Evolutionary conservation across 2,113 vertebrate genomes (phyloP), one percentile per base, ranked within the genome.

Genomic region (Dicentrarchus labrax): DNA sequence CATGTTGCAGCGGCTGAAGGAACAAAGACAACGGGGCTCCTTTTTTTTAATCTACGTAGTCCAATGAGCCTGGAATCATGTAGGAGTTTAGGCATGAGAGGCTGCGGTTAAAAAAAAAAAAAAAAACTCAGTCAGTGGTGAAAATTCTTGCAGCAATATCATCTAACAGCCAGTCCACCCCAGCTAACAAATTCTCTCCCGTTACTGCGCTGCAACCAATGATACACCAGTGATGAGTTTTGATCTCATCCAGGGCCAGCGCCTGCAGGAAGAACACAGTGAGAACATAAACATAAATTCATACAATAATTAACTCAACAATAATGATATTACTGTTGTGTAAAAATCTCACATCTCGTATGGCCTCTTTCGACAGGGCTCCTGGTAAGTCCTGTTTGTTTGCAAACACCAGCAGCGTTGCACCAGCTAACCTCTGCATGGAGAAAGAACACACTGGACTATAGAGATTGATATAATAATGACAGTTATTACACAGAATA

Each of bases 321-420:
- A 21, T 0, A 21, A 2, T 8, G 5, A 10, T 9, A n/a, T 53
- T 1, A 8, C 17, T n/a, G 19, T 38, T 8, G 36, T 2, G 1
- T 0, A 4, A 41, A 2, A 15, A 7, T 13, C 65, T 95, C 67
- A 97, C 97, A 95, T 97, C 96, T 36, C 89, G 91, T 61, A 98
- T 97, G 17, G 93, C 96, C 0, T 95, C 96, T 79, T 97, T 96
- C 1, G 95, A 95, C 84, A 98, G 76, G 0, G 97, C 93, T 66
- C 97, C 97, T 0, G 97, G 97, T 66, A 98, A 91, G 69, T 98
- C 97, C 86, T 98, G 97, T 85, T 98, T 98, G 91, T 98, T 98
- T 71, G 97, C 97, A 82, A 98, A 98, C 80, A 98, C 96, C 78
- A 98, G 93, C 54, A 98, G 93, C 0, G 97, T 98, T 0, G 97